Conservation (phyloP, 2,888 invertebrate species). For the Chymomyza procnemis region DNA sequence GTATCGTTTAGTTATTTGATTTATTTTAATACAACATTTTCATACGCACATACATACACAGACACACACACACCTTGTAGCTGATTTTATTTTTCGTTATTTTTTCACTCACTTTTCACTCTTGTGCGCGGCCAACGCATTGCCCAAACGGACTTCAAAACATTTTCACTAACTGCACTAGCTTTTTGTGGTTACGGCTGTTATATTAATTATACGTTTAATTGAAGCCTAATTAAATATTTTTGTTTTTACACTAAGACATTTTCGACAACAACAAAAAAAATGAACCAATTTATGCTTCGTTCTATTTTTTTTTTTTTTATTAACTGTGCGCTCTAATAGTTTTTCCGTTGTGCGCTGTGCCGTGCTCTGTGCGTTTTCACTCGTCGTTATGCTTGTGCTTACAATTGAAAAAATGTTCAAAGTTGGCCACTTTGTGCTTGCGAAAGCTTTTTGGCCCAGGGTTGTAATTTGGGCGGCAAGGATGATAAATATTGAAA, state of each 20-base stretch:
- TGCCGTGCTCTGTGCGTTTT: slow-evolving; percentile 56
- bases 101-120: slow-evolving; percentile 70
- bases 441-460: slow-evolving; percentile 39
- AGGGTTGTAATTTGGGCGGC: neutral
- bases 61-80: slow-evolving; percentile 6
- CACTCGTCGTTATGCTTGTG: slow-evolving; percentile 56
- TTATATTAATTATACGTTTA: neutral
- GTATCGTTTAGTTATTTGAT: slow-evolving; percentile 67
- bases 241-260: neutral
- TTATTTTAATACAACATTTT: slow-evolving; percentile 64
- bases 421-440: slow-evolving; percentile 24
- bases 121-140: slow-evolving; percentile 34
- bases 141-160: slow-evolving; percentile 39
- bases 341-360: slow-evolving; percentile 64
- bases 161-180: slow-evolving; percentile 64
- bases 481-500: slow-evolving; percentile 1
- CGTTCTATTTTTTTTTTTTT: slow-evolving; percentile 14
- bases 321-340: slow-evolving; percentile 36
- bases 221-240: neutral
- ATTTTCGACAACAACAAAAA: neutral
- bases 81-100: slow-evolving; percentile 23
- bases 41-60: slow-evolving; percentile 13
- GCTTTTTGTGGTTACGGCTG: slow-evolving; percentile 16
- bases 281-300: neutral
- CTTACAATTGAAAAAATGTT: slow-evolving; percentile 58